Percentiles rank a stretch among this genome's conserved stretches.
Conservation (phyloP, 2,888 invertebrate genomes). For the Acronicta alni region DNA sequence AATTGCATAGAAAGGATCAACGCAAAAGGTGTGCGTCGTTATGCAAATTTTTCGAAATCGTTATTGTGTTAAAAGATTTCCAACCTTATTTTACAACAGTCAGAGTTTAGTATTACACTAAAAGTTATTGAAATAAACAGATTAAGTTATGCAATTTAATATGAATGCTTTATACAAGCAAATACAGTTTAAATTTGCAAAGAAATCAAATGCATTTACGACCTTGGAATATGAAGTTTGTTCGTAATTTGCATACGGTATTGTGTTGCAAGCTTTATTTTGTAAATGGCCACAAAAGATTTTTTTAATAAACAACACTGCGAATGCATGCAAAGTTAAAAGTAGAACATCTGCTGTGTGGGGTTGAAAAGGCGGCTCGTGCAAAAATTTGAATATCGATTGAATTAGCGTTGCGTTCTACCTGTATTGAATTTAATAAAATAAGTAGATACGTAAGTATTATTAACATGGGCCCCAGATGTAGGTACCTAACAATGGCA, state of each 20-base stretch:
- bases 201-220: conserved; percentile 49
- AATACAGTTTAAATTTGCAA: conserved; percentile 67
- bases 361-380: conserved; percentile 57
- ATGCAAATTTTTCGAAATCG: conserved; percentile 82
- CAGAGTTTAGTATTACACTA: conserved; percentile 52
- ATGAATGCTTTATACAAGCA: conserved; percentile 53
- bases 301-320: conserved; percentile 86
- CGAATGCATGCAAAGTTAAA: conserved; percentile 77
- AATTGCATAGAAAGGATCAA: conserved; percentile 85
- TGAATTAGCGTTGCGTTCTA: conserved; percentile 52
- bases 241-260: conserved; percentile 87
- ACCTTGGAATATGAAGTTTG: conserved; percentile 58
- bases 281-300: conserved; percentile 88
- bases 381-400: conserved; percentile 62
- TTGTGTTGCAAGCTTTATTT: conserved; percentile 86
- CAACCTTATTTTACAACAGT: conserved; percentile 34
- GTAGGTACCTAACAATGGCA: no score
- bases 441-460: no score
- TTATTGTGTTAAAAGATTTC: conserved; percentile 46
- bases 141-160: conserved; percentile 68
- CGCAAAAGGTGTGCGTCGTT: conserved; percentile 83
- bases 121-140: conserved; percentile 64
- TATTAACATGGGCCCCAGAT: no score
- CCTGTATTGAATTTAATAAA: conserved; percentile 26
- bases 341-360: conserved; percentile 85